Percentiles rank a stretch among this genome's conserved stretches.
These are phyloP conservation scores for Shinisaurus crocodilurus DNA, from an alignment of 2,113 vertebrate genomes.

Conservation along the genomic window DNA sequence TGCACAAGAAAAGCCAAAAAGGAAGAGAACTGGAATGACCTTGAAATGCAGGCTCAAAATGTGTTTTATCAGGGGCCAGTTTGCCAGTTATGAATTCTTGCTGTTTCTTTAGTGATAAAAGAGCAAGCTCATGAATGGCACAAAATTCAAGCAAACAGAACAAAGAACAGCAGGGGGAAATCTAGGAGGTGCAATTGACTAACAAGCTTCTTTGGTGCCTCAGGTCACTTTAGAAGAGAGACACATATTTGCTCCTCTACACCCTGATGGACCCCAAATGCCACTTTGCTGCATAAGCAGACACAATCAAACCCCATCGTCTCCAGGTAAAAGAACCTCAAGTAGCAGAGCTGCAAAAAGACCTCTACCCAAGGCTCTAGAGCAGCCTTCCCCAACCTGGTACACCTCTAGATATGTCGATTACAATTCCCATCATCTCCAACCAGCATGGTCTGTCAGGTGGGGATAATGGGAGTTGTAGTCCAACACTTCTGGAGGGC, in stretches of 20 bases:
- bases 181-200: background rate
- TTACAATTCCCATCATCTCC: too few species aligned
- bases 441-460: too few species aligned
- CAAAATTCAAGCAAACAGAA: accelerated
- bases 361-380: too few species aligned
- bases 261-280: background rate
- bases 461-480: too few species aligned
- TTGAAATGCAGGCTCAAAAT: background rate
- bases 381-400: too few species aligned
- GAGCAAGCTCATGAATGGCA: background rate
- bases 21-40: constrained; percentile 18
- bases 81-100: constrained; percentile 30
- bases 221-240: background rate
- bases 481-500: too few species aligned
- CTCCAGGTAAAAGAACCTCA: too few species aligned
- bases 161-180: accelerated
- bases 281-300: too few species aligned
- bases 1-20: background rate
- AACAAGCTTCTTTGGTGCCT: background rate
- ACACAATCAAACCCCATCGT: too few species aligned
- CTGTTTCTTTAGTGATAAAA: background rate
- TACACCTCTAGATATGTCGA: too few species aligned
- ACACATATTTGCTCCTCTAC: background rate
- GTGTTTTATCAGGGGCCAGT: background rate
- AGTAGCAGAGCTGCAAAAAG: too few species aligned